Percentiles rank a stretch among this genome's conserved stretches.
Evolutionary conservation across 1,140 invertebrate genomes (phyloP).

Genomic region (Ceratina australensis): DNA sequence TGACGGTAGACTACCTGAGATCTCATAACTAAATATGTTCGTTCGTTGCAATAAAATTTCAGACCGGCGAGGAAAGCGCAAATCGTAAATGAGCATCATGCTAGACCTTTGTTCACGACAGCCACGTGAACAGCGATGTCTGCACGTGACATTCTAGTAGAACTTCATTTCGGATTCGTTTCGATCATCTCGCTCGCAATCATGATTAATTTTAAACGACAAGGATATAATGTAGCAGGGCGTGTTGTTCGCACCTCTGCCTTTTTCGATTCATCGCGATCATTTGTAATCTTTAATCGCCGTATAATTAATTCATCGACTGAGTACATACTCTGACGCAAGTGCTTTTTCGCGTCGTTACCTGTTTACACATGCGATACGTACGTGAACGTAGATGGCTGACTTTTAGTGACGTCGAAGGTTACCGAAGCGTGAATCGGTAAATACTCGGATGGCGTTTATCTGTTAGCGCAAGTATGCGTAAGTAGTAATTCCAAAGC

Average conservation of each 20-base stretch:
- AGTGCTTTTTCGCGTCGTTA: conserved; percentile 1
- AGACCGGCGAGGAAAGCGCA: too few species aligned
- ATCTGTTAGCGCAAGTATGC: conserved; percentile 24
- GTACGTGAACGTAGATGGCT: neutral
- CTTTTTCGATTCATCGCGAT: neutral
- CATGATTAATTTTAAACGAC: conserved; percentile 5
- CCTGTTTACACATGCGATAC: conserved; percentile 22
- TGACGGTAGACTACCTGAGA: too few species aligned
- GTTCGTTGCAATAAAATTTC: too few species aligned
- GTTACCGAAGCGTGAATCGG: conserved; percentile 51
- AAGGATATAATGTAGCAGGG: neutral
- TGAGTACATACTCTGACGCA: conserved; percentile 19
- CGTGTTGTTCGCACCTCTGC: neutral
- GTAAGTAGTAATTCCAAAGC: conserved; percentile 45
- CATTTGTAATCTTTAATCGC: conserved; percentile 32
- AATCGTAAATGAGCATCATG: neutral
- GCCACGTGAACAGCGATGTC: neutral
- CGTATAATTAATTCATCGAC: conserved; percentile 46
- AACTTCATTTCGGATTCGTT: neutral
- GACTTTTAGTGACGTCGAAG: conserved; percentile 50
- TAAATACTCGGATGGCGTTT: conserved; percentile 49
- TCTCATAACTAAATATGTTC: too few species aligned
- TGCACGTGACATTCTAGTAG: neutral
- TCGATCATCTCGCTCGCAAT: neutral
- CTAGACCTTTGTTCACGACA: neutral